Evolutionary conservation across 2,797 vertebrate species (phyloP).

Genomic region (Siniperca obscura): DNA sequence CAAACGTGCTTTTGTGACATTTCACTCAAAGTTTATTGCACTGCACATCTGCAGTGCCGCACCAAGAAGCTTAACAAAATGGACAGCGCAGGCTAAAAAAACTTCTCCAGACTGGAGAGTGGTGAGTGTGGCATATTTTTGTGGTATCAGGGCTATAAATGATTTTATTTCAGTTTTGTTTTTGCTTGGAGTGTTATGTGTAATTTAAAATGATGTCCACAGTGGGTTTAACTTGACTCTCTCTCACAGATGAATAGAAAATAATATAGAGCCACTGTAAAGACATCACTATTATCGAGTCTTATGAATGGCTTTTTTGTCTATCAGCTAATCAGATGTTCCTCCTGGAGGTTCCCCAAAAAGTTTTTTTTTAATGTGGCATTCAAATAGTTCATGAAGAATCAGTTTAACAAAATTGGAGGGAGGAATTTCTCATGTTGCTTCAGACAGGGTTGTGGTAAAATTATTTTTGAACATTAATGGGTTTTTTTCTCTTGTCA

Average conservation of each 20-base stretch:
- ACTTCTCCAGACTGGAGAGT: constrained; percentile 25
- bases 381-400: constrained; percentile 16
- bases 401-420: background rate
- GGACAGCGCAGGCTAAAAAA: constrained; percentile 27
- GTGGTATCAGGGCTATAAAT: background rate
- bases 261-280: background rate
- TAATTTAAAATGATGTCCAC: background rate
- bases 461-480: constrained; percentile 15
- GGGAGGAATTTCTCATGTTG: background rate
- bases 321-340: constrained; percentile 17
- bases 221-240: background rate
- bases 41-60: constrained; percentile 59
- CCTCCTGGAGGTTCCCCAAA: constrained; percentile 6
- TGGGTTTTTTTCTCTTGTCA: constrained; percentile 22
- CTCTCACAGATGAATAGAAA: constrained; percentile 15
- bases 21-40: constrained; percentile 62
- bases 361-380: constrained; percentile 14
- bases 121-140: constrained; percentile 52
- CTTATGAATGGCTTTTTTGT: constrained; percentile 58
- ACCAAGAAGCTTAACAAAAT: constrained; percentile 5
- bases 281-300: background rate
- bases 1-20: constrained; percentile 63
- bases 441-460: background rate
- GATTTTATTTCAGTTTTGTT: background rate
- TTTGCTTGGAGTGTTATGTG: background rate